Conservation (phyloP, 2,797 vertebrate genomes). For the Microctenopoma lineatum region DNA sequence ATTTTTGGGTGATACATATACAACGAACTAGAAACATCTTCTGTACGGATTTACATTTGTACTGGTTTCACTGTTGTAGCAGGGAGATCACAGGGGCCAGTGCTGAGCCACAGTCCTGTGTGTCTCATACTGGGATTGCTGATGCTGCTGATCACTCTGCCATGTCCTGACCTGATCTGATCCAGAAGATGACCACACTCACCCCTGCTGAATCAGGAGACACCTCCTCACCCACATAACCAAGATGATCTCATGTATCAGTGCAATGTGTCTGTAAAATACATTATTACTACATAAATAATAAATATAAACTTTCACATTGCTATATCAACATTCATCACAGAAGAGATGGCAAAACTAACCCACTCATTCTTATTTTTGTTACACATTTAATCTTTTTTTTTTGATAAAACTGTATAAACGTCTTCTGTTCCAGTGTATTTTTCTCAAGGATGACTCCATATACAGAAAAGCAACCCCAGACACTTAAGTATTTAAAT, state of each 20-base stretch:
- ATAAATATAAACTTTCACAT: slow-evolving; percentile 4
- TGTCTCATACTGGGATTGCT: slow-evolving; percentile 75
- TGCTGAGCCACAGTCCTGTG: slow-evolving; percentile 61
- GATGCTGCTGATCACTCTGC: slow-evolving; percentile 69
- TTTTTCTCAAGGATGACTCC: slow-evolving; percentile 44
- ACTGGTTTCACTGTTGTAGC: slow-evolving; percentile 47
- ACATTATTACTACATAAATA: too few species aligned
- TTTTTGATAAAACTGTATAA: slow-evolving; percentile 38
- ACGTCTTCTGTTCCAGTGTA: slow-evolving; percentile 1
- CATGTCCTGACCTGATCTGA: slow-evolving; percentile 45
- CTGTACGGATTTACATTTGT: slow-evolving; percentile 32
- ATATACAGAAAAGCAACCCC: slow-evolving; percentile 26
- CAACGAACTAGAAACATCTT: slow-evolving; percentile 1
- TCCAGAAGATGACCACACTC: slow-evolving; percentile 54
- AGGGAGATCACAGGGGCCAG: slow-evolving; percentile 77
- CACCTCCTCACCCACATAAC: slow-evolving; percentile 21
- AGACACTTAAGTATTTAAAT: slow-evolving; percentile 16
- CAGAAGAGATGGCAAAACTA: slow-evolving; percentile 2
- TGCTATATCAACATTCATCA: slow-evolving; percentile 25
- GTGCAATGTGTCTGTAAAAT: slow-evolving; percentile 44
- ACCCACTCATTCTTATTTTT: slow-evolving; percentile 4
- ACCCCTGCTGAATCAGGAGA: slow-evolving; percentile 55
- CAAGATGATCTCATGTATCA: slow-evolving; percentile 23
- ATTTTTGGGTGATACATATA: slow-evolving; percentile 9
- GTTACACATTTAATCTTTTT: slow-evolving; percentile 23